These are phyloP conservation scores for Cyanistes caeruleus DNA, from an alignment of 2,113 vertebrate species.

Conservation along the genomic window DNA sequence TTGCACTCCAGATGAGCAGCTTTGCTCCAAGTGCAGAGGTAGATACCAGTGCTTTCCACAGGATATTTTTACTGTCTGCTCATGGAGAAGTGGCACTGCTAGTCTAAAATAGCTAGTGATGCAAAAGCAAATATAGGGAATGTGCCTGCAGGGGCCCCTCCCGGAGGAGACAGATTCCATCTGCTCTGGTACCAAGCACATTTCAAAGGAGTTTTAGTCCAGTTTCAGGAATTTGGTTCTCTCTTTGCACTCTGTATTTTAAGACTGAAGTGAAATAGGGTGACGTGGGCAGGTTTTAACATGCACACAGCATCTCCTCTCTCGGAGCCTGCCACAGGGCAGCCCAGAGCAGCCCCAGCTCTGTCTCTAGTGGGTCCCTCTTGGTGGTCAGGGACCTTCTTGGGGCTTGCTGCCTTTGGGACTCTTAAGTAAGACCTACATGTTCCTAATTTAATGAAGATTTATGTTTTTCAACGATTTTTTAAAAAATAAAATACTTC, in stretches of 20 bases:
- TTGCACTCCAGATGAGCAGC: background rate
- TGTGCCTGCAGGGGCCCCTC: conserved; percentile 10
- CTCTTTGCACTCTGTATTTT: background rate
- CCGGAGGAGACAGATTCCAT: background rate
- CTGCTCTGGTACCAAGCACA: background rate
- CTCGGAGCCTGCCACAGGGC: background rate
- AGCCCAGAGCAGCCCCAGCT: background rate
- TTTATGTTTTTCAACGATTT: background rate
- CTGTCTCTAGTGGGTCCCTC: background rate
- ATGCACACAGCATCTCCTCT: background rate
- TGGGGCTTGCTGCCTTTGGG: background rate
- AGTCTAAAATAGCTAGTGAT: conserved; percentile 41
- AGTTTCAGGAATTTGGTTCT: background rate
- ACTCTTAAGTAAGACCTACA: background rate
- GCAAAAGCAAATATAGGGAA: conserved; percentile 8
- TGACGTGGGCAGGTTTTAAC: background rate
- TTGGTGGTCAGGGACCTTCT: background rate
- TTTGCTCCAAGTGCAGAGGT: background rate
- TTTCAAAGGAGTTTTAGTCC: conserved; percentile 13
- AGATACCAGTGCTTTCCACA: background rate
- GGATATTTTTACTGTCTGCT: conserved; percentile 37
- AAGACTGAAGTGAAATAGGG: background rate
- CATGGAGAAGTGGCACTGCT: background rate
- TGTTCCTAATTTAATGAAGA: background rate
- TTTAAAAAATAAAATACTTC: accelerated